A percentile compares a stretch with the other conserved stretches of the same genome.
Evolutionary conservation across 37 sponge, comb jelly and placozoan genomes (phyloP).

Genomic region (Halichondria panicea): DNA sequence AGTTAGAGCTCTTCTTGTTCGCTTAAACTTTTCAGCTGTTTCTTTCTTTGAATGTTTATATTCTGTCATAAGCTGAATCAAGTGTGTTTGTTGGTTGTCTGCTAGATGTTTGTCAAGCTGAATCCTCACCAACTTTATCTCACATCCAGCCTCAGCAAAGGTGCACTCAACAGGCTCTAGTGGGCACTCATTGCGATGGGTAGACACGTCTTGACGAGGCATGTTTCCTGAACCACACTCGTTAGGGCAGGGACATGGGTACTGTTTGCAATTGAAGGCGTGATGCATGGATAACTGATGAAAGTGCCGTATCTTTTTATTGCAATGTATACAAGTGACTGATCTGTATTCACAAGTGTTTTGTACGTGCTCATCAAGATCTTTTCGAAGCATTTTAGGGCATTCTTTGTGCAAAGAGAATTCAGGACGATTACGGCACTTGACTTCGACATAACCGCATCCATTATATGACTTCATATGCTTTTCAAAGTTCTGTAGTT

Average conservation of each 20-base stretch:
- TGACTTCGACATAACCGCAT: background rate
- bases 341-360: background rate
- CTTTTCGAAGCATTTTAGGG: too few species aligned
- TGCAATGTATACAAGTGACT: conserved; percentile 10
- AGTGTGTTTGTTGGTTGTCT: background rate
- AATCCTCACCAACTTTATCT: background rate
- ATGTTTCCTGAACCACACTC: conserved; percentile 24
- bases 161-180: conserved; percentile 18
- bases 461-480: conserved; percentile 5
- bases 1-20: too few species aligned
- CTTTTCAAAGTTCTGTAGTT: background rate
- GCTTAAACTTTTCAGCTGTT: too few species aligned
- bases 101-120: background rate
- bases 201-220: background rate
- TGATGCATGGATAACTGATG: too few species aligned
- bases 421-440: conserved; percentile 2
- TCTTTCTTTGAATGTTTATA: background rate
- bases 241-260: conserved; percentile 27
- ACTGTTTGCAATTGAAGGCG: conserved; percentile 19
- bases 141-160: conserved; percentile 6
- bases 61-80: background rate
- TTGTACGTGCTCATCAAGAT: conserved; percentile 3
- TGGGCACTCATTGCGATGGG: background rate
- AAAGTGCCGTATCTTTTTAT: too few species aligned
- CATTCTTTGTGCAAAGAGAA: too few species aligned